These are phyloP conservation scores for Phania funesta DNA, from an alignment of 2,888 invertebrate genomes.

Conservation along the genomic window DNA sequence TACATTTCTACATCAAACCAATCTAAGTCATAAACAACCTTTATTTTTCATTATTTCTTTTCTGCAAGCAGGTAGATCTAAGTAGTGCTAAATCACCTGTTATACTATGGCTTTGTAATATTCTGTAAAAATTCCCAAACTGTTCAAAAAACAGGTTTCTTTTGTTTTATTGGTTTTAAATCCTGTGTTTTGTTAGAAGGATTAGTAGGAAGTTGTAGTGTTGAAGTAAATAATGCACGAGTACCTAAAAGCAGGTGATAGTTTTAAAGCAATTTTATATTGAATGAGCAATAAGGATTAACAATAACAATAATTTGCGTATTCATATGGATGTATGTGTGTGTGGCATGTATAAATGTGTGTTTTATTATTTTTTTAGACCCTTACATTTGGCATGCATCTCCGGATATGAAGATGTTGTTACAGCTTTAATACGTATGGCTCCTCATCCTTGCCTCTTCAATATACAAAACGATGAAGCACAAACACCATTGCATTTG, in stretches of 20 bases:
- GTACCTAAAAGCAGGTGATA: slow-evolving; percentile 36
- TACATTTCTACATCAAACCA: too few relatives aligned
- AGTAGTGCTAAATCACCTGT: slow-evolving; percentile 50
- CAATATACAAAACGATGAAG: slow-evolving; percentile 89
- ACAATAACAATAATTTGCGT: background rate
- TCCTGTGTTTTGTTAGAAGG: slow-evolving; percentile 9
- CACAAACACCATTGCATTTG: slow-evolving; percentile 92
- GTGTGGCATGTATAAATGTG: background rate
- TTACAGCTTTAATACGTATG: slow-evolving; percentile 87
- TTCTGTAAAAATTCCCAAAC: slow-evolving; percentile 41
- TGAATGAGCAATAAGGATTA: background rate
- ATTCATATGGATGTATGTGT: background rate
- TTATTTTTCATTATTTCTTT: too few relatives aligned
- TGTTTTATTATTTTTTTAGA: slow-evolving; percentile 39
- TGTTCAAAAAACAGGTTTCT: slow-evolving; percentile 34
- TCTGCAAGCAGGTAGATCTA: slow-evolving; percentile 3
- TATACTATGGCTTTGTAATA: slow-evolving; percentile 16
- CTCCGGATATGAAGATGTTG: slow-evolving; percentile 87
- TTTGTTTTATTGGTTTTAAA: background rate
- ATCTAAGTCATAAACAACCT: too few relatives aligned
- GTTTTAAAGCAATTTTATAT: background rate
- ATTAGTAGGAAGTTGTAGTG: slow-evolving; percentile 26
- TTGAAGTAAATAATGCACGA: slow-evolving; percentile 8
- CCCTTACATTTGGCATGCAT: slow-evolving; percentile 91
- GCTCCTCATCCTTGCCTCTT: slow-evolving; percentile 89